Evolutionary conservation across 1,140 invertebrate genomes (phyloP).

Genomic region (Bombyx mandarina): DNA sequence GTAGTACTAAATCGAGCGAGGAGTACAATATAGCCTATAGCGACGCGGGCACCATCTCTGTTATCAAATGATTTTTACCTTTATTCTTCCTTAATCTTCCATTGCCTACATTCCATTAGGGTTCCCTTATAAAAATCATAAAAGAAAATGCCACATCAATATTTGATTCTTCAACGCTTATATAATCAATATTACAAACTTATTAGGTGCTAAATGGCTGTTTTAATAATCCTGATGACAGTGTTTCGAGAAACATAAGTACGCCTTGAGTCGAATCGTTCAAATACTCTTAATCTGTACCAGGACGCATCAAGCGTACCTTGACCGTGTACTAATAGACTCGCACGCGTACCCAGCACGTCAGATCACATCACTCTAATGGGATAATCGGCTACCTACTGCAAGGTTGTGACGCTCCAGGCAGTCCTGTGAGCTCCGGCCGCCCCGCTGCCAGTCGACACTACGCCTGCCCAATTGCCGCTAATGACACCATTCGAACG

Average conservation of each 20-base stretch:
- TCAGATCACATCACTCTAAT: constrained; percentile 53
- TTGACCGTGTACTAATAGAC: constrained; percentile 58
- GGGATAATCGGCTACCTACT: constrained; percentile 59
- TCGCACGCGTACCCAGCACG: constrained; percentile 41
- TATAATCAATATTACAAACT: neutral
- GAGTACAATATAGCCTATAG: too few species aligned
- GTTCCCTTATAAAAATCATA: too few species aligned
- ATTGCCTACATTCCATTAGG: too few species aligned
- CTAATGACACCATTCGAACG: constrained; percentile 59
- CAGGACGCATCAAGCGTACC: constrained; percentile 41
- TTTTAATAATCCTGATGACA: too few species aligned
- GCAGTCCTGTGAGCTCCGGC: constrained; percentile 41
- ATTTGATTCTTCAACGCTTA: neutral
- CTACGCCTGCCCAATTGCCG: constrained; percentile 49
- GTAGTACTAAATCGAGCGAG: too few species aligned
- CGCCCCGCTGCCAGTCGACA: constrained; percentile 39
- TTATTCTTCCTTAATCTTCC: too few species aligned
- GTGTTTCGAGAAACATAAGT: too few species aligned
- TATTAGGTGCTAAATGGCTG: too few species aligned
- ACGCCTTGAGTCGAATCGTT: too few species aligned
- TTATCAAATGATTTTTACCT: too few species aligned
- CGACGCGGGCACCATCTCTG: too few species aligned
- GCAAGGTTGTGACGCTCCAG: constrained; percentile 57
- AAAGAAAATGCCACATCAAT: too few species aligned
- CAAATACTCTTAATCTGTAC: neutral